phyloP scores from a whole-genome alignment of 2,113 vertebrate genomes.

The Macroglossus sobrinus region DNA sequence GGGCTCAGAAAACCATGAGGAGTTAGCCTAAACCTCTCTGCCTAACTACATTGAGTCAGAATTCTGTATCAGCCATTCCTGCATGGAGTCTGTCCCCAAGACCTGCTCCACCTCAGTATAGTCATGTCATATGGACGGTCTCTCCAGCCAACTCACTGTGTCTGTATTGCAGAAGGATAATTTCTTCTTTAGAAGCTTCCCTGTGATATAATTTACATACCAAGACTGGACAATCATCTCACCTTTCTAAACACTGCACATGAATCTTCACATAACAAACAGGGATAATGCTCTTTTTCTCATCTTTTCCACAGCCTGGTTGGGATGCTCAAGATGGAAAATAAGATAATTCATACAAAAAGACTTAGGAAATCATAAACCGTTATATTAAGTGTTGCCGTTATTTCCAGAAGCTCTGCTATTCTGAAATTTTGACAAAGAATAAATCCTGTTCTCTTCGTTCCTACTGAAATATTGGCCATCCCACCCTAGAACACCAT shows the following conservation, averaged over 20 bases:
- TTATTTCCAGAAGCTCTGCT: background rate
- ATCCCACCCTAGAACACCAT: background rate
- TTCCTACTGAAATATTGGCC: background rate
- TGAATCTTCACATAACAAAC: background rate
- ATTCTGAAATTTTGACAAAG: background rate
- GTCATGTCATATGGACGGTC: background rate
- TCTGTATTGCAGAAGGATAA: background rate
- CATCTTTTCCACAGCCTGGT: background rate
- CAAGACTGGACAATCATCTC: background rate
- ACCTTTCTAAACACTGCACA: background rate
- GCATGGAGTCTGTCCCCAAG: background rate
- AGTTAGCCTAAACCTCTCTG: background rate
- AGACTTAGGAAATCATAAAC: background rate
- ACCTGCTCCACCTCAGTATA: background rate
- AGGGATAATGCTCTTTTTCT: background rate
- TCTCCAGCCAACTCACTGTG: background rate
- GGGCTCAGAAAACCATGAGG: background rate
- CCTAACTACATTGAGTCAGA: background rate
- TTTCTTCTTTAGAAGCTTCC: background rate
- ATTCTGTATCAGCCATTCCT: background rate
- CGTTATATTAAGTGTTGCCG: background rate
- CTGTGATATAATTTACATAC: background rate
- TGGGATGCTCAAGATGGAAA: slow-evolving; percentile 2
- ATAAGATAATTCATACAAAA: background rate
- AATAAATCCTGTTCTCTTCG: background rate